Conservation (phyloP, 2,113 vertebrate species). For the Neofelis nebulosa region DNA sequence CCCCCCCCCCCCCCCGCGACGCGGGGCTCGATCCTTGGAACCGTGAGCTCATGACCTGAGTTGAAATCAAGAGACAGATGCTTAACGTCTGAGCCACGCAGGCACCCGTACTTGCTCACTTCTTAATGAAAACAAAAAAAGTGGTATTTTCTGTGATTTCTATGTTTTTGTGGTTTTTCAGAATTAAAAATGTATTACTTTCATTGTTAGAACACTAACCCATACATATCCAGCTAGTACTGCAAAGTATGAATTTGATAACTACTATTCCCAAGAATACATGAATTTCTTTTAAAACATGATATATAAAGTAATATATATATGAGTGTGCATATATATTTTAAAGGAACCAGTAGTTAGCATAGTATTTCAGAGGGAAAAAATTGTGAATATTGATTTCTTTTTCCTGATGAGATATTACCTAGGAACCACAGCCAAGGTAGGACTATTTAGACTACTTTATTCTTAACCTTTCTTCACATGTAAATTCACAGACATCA, state of each 20-base stretch:
- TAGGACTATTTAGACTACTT: constrained; percentile 13
- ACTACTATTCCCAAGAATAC: background rate
- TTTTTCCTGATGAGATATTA: constrained; percentile 49
- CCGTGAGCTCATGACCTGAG: no score
- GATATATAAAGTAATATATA: constrained; percentile 46
- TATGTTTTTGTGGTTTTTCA: constrained; percentile 33
- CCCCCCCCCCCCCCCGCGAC: no score
- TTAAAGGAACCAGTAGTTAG: constrained; percentile 29
- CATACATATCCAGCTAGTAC: background rate
- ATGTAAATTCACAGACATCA: constrained; percentile 45
- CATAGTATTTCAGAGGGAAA: constrained; percentile 47
- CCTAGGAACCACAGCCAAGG: constrained; percentile 51
- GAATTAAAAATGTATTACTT: constrained; percentile 14
- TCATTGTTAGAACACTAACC: constrained; percentile 25
- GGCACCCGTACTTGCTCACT: background rate
- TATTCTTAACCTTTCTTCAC: constrained; percentile 40
- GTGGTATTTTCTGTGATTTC: background rate
- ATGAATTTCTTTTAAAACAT: constrained; percentile 37
- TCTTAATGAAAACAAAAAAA: background rate
- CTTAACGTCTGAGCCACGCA: no score
- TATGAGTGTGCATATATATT: background rate
- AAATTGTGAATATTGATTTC: constrained; percentile 61
- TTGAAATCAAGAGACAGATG: no score
- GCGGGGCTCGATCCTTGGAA: no score
- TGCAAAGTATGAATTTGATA: constrained; percentile 1